Conservation (phyloP, 2,888 invertebrate genomes). For the Emmelina monodactyla region DNA sequence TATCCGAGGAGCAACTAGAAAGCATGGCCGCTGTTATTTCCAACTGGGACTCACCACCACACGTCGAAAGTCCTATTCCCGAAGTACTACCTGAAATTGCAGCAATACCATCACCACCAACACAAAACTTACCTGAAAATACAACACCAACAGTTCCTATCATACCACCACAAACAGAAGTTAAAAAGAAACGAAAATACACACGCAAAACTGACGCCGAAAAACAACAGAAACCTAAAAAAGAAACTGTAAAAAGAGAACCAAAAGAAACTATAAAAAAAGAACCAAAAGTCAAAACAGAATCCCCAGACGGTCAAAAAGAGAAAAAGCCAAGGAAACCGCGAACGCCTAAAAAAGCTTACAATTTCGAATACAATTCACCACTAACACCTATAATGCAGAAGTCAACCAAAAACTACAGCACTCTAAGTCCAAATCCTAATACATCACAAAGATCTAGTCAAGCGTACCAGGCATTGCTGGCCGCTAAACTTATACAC, state of each 20-base stretch:
- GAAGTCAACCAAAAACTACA: constrained; percentile 14
- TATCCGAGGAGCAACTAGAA: constrained; percentile 38
- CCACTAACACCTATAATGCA: constrained; percentile 34
- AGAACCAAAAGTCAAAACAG: constrained; percentile 12
- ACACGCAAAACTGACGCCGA: too few species aligned
- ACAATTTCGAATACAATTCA: constrained; percentile 33
- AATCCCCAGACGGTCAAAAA: constrained; percentile 20
- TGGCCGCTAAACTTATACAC: neutral
- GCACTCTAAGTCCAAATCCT: neutral
- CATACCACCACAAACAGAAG: constrained; percentile 7
- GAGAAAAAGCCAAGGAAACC: constrained; percentile 44
- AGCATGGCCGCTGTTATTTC: constrained; percentile 39
- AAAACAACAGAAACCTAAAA: constrained; percentile 34
- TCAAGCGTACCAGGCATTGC: too few species aligned
- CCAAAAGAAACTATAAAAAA: constrained; percentile 14
- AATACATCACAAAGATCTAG: too few species aligned
- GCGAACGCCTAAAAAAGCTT: constrained; percentile 32
- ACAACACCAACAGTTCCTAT: neutral
- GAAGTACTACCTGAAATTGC: constrained; percentile 16
- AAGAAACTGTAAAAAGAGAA: constrained; percentile 19
- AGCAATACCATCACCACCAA: neutral
- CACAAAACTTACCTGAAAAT: constrained; percentile 1
- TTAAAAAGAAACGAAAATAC: constrained; percentile 32
- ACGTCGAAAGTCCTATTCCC: constrained; percentile 21
- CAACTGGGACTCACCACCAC: constrained; percentile 46